Evolutionary conservation across 2,113 vertebrate genomes (phyloP).

Genomic region (Chaenocephalus aceratus): DNA sequence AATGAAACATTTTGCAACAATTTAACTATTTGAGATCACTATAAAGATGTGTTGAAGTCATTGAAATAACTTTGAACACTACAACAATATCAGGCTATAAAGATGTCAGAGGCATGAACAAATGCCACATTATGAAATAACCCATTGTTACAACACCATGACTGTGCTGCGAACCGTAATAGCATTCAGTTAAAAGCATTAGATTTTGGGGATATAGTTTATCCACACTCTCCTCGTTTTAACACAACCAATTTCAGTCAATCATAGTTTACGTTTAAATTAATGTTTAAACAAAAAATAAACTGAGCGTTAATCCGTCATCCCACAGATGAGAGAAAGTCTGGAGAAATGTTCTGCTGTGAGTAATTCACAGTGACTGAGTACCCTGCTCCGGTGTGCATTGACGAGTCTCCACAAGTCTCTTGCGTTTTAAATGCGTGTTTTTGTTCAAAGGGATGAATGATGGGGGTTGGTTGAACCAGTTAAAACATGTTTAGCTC

Average conservation of each 20-base stretch:
- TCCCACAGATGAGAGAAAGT: neutral
- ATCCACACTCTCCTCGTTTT: neutral
- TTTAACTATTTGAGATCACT: neutral
- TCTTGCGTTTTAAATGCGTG: neutral
- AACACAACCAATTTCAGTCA: neutral
- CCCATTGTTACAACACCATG: neutral
- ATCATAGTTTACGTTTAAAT: neutral
- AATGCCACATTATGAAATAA: slow-evolving; percentile 14
- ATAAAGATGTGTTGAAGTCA: neutral
- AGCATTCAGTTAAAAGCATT: neutral
- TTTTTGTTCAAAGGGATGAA: slow-evolving; percentile 12
- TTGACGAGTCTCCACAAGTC: neutral
- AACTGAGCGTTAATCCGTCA: neutral
- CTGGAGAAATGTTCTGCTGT: neutral
- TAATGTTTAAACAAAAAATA: slow-evolving; percentile 23
- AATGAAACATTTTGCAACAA: neutral
- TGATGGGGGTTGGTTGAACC: neutral
- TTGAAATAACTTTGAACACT: neutral
- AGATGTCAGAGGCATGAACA: neutral
- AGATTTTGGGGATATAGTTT: neutral
- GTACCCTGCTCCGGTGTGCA: neutral
- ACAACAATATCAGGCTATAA: neutral
- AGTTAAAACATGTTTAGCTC: slow-evolving; percentile 12
- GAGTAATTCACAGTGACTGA: neutral
- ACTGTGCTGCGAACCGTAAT: slow-evolving; percentile 5